Evolutionary conservation across 2,888 invertebrate genomes (phyloP).

Genomic region (Alsophila aescularia): DNA sequence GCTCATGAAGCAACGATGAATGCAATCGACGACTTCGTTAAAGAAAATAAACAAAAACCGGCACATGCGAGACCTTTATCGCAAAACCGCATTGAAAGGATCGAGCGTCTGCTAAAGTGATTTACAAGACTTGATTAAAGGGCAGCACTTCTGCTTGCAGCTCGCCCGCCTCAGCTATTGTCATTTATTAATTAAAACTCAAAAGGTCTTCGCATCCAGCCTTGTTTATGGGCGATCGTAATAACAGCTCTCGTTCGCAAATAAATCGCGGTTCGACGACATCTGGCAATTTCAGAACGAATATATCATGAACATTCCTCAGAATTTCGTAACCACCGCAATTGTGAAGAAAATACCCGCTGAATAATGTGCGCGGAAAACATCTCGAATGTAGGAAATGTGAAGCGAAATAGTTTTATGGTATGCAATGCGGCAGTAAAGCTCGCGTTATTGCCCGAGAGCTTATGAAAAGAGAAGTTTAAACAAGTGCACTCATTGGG

Average conservation of each 20-base stretch:
- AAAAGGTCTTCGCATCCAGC: constrained; percentile 62
- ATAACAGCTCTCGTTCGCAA: constrained; percentile 59
- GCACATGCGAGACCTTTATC: constrained; percentile 25
- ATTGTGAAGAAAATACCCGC: constrained; percentile 22
- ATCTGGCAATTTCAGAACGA: constrained; percentile 47
- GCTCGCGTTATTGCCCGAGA: constrained; percentile 52
- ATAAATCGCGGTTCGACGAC: constrained; percentile 60
- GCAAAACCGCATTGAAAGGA: constrained; percentile 33
- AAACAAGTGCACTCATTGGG: constrained; percentile 67
- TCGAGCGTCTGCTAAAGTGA: constrained; percentile 26
- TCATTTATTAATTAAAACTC: constrained; percentile 71
- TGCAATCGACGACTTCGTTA: background rate
- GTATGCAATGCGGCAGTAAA: constrained; percentile 66
- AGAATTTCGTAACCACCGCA: constrained; percentile 27
- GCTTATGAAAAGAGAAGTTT: constrained; percentile 59
- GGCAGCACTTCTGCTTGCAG: constrained; percentile 54
- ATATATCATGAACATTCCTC: constrained; percentile 39
- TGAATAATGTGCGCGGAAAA: constrained; percentile 31
- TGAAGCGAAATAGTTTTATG: constrained; percentile 48
- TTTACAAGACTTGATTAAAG: constrained; percentile 67
- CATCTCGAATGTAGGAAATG: constrained; percentile 46
- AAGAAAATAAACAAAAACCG: constrained; percentile 9
- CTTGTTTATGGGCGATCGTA: constrained; percentile 64
- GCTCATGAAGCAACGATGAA: background rate
- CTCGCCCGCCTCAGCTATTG: constrained; percentile 49